phyloP scores from a whole-genome alignment of 2,888 invertebrate species.

The Eristalis tenax region DNA sequence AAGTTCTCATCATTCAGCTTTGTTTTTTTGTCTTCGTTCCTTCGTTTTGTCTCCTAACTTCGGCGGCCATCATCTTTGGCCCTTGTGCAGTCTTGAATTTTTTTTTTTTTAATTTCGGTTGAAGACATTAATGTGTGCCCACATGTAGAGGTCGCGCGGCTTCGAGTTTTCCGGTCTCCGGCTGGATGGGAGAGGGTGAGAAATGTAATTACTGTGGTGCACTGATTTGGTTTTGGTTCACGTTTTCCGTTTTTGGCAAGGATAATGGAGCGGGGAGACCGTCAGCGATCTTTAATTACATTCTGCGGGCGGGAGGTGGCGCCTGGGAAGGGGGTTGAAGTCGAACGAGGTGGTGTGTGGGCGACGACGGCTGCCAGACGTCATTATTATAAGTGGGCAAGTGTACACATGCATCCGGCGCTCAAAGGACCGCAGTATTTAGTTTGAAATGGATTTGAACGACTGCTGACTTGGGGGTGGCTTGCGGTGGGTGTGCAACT shows the following conservation, averaged over 20 bases:
- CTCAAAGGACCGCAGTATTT: constrained; percentile 29
- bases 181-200: background rate
- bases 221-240: background rate
- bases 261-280: constrained; percentile 29
- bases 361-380: constrained; percentile 20
- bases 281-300: constrained; percentile 56
- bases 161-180: constrained; percentile 31
- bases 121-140: constrained; percentile 55
- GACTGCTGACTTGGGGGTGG: background rate
- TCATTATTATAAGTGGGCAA: constrained; percentile 50
- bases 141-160: constrained; percentile 50
- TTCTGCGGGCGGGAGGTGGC: constrained; percentile 12
- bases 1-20: constrained; percentile 39
- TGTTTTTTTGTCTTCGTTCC: background rate
- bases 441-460: constrained; percentile 27
- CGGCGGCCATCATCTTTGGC: constrained; percentile 49
- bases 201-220: constrained; percentile 56
- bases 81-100: constrained; percentile 44
- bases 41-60: constrained; percentile 36
- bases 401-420: background rate
- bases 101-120: constrained; percentile 27
- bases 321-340: constrained; percentile 17
- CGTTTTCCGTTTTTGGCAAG: constrained; percentile 17
- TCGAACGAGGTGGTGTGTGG: background rate
- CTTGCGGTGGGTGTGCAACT: background rate